phyloP scores from a whole-genome alignment of 2,888 invertebrate species.

The Lithodes maja region DNA sequence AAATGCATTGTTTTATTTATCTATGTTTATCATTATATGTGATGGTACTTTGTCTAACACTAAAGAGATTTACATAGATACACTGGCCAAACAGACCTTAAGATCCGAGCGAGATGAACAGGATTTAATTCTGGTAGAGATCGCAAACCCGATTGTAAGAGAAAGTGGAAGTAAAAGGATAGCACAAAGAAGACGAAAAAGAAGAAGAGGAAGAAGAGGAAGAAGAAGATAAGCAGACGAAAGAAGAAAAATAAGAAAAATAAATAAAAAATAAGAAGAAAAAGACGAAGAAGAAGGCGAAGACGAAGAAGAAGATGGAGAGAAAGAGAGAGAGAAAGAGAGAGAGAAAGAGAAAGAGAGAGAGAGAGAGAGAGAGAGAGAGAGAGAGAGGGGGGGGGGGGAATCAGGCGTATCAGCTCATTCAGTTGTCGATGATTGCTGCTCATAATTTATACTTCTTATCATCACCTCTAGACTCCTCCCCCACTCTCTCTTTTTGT shows the following conservation, averaged over 20 bases:
- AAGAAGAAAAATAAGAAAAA: background rate
- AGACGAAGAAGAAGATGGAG: background rate
- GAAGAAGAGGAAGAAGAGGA: constrained; percentile 2
- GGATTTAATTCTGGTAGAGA: too few species aligned
- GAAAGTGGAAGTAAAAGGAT: background rate
- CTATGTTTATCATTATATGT: too few species aligned
- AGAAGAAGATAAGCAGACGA: background rate
- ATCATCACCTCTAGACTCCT: constrained; percentile 4
- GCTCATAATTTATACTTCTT: constrained; percentile 33
- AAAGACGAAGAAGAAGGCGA: background rate
- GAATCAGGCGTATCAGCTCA: constrained; percentile 37
- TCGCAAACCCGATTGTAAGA: background rate
- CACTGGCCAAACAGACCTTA: too few species aligned
- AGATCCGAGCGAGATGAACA: too few species aligned
- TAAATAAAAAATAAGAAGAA: background rate
- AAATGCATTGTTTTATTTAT: too few species aligned
- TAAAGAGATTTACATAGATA: too few species aligned
- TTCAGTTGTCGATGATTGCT: constrained; percentile 34
- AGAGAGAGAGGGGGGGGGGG: constrained; percentile 20
- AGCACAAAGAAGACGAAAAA: background rate
- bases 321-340: background rate
- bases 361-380: constrained; percentile 1
- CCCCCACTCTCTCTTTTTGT: background rate
- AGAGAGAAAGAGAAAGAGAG: too few species aligned
- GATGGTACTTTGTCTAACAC: too few species aligned